Evolutionary conservation across 2,797 vertebrate genomes (phyloP).

Genomic region (Hozukius guyotensis): DNA sequence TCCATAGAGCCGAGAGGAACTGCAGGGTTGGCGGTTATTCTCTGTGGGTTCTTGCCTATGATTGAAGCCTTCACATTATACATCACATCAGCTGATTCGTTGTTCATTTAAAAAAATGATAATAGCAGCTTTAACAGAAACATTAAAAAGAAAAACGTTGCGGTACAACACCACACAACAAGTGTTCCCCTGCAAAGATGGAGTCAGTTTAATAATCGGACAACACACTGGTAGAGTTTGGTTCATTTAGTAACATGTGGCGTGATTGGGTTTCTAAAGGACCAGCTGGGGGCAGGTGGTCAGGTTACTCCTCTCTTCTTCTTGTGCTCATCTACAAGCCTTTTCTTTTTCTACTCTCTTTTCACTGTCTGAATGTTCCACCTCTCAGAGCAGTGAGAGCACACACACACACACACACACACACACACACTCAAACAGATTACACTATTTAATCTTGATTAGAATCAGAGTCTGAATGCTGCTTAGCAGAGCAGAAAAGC

Average conservation of each 20-base stretch:
- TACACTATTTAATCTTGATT: slow-evolving; percentile 51
- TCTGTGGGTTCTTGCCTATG: too few species aligned
- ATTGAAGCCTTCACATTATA: too few species aligned
- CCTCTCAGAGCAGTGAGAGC: neutral
- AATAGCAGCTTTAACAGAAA: too few species aligned
- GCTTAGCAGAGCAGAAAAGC: slow-evolving; percentile 42
- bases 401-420: neutral
- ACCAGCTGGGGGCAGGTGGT: neutral
- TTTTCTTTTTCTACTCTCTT: neutral
- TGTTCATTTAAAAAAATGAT: too few species aligned
- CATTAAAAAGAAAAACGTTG: too few species aligned
- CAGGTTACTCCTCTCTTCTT: neutral
- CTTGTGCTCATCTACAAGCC: neutral
- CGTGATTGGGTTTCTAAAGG: neutral
- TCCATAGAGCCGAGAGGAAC: too few species aligned
- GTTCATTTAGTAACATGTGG: neutral
- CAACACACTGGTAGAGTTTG: too few species aligned
- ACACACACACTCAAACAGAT: slow-evolving; percentile 8
- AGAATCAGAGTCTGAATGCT: slow-evolving; percentile 32
- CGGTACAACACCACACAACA: too few species aligned
- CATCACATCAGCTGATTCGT: too few species aligned
- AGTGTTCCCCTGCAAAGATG: too few species aligned
- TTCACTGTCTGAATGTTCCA: slow-evolving; percentile 2
- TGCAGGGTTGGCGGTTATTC: too few species aligned
- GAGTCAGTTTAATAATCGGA: too few species aligned